phyloP scores from a whole-genome alignment of 1,140 invertebrate species.

The Drosophila insularis region DNA sequence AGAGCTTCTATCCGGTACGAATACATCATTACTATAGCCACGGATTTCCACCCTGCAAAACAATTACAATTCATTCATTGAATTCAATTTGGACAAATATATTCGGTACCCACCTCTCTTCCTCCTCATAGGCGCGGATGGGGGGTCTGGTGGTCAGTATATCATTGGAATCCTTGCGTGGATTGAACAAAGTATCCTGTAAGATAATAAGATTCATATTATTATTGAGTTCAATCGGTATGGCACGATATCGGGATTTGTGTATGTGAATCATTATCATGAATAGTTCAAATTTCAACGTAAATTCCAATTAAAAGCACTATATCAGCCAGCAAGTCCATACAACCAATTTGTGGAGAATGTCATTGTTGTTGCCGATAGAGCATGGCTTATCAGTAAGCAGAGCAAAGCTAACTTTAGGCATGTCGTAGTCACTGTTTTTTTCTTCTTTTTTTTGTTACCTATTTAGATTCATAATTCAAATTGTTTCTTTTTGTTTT shows the following conservation, averaged over 20 bases:
- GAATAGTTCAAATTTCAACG: background rate
- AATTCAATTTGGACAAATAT: background rate
- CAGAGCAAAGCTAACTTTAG: constrained; percentile 38
- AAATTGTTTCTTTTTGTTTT: background rate
- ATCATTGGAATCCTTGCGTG: constrained; percentile 75
- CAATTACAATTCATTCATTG: no score
- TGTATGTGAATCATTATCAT: background rate
- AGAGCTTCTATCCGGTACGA: constrained; percentile 62
- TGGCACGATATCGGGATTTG: background rate
- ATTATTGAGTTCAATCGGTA: no score
- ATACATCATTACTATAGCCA: constrained; percentile 64
- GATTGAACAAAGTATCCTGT: constrained; percentile 75
- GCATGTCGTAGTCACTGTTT: constrained; percentile 22
- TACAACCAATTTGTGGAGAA: background rate
- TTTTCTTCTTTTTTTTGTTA: background rate
- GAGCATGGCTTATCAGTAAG: constrained; percentile 44
- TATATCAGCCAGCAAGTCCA: background rate
- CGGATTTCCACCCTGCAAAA: constrained; percentile 54
- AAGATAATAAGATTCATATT: background rate
- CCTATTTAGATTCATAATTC: constrained; percentile 8
- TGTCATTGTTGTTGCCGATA: background rate
- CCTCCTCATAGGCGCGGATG: constrained; percentile 73
- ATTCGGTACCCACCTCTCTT: constrained; percentile 46
- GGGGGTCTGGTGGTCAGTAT: constrained; percentile 65
- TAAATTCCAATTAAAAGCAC: background rate